A percentile compares a stretch with the other conserved stretches of the same genome.
These are phyloP conservation scores for Microctonus aethiopoides DNA, from an alignment of 2,888 invertebrate genomes.

Conservation along the genomic window DNA sequence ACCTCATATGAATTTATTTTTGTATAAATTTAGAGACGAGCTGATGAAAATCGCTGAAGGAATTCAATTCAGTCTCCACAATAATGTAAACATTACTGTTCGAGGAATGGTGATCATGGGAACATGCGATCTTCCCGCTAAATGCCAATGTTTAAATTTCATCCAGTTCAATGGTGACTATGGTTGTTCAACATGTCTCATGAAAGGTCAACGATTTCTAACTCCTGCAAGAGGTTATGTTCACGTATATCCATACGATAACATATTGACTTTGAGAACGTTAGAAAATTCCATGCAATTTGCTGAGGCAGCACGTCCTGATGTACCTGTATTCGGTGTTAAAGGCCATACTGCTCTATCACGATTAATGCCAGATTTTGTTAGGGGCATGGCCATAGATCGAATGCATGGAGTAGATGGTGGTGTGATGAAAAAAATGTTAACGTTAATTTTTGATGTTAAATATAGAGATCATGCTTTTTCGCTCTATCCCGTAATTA, in stretches of 20 bases:
- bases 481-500: slow-evolving; percentile 25
- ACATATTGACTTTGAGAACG: slow-evolving; percentile 24
- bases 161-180: slow-evolving; percentile 31
- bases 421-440: slow-evolving; percentile 30
- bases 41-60: neutral
- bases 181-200: slow-evolving; percentile 33
- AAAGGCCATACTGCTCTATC: slow-evolving; percentile 36
- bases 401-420: slow-evolving; percentile 34
- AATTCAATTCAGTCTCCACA: neutral
- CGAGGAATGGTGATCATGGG: slow-evolving; percentile 30
- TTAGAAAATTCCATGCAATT: neutral
- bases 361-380: slow-evolving; percentile 36
- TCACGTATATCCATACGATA: slow-evolving; percentile 29
- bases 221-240: slow-evolving; percentile 19
- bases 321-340: slow-evolving; percentile 27
- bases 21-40: slow-evolving; percentile 7
- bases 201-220: slow-evolving; percentile 17
- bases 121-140: slow-evolving; percentile 37
- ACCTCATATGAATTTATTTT: slow-evolving; percentile 22
- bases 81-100: slow-evolving; percentile 16
- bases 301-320: neutral
- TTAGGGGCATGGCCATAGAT: slow-evolving; percentile 32
- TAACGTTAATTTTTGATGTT: slow-evolving; percentile 31
- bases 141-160: slow-evolving; percentile 34
- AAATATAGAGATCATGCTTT: slow-evolving; percentile 16